These are phyloP conservation scores for Zoanthus sociatus DNA, from an alignment of 92 coral and sea anemone species.

Conservation along the genomic window DNA sequence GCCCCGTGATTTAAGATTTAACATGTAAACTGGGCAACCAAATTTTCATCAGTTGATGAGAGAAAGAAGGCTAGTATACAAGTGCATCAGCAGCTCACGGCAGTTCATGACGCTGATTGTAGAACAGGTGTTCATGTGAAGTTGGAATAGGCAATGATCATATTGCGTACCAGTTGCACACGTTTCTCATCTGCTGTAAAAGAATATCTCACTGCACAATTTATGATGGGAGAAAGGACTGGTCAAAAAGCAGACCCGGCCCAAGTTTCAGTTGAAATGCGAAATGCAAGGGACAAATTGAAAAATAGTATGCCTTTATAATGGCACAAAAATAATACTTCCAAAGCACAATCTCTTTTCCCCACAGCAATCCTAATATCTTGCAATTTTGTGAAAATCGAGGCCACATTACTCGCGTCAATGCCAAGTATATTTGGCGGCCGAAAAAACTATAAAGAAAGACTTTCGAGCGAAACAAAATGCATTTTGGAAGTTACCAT, in stretches of 20 bases:
- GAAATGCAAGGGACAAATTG: slow-evolving; percentile 32
- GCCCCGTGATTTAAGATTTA: no score
- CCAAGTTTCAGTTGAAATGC: slow-evolving; percentile 47
- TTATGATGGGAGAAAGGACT: slow-evolving; percentile 45
- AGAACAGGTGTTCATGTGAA: slow-evolving; percentile 9
- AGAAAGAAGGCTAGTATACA: slow-evolving; percentile 2
- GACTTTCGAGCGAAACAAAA: no score
- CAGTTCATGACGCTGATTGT: slow-evolving; percentile 21
- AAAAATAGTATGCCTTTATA: neutral
- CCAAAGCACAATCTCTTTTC: no score
- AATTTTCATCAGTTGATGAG: slow-evolving; percentile 37
- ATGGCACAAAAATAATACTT: no score
- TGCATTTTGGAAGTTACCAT: no score
- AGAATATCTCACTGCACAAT: slow-evolving; percentile 35
- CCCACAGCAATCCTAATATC: no score
- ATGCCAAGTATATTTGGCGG: no score
- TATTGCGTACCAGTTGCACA: slow-evolving; percentile 24
- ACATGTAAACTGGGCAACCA: slow-evolving; percentile 38
- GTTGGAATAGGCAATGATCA: slow-evolving; percentile 47
- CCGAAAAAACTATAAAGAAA: no score
- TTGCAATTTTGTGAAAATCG: no score
- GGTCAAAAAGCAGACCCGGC: slow-evolving; percentile 43
- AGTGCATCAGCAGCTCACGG: slow-evolving; percentile 18
- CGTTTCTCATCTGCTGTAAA: slow-evolving; percentile 31
- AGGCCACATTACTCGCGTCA: no score